Conservation (phyloP, 2,113 vertebrate species). For the Leptodactylus fuscus region DNA sequence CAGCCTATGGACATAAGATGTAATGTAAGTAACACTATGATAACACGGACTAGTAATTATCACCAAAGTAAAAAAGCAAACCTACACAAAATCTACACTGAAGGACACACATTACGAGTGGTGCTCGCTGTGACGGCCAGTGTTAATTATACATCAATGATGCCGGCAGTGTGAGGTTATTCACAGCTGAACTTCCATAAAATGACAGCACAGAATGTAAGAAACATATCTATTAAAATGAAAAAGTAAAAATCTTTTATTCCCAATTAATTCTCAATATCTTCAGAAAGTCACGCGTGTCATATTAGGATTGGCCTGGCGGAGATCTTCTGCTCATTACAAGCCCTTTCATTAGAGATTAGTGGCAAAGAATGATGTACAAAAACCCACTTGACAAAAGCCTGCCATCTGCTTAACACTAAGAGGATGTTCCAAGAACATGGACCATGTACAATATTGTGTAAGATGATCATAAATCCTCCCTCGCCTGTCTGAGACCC, state of each 20-base stretch:
- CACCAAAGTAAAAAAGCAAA: neutral
- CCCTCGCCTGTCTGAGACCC: neutral
- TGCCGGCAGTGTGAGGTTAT: neutral
- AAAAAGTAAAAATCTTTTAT: neutral
- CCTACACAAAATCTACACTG: neutral
- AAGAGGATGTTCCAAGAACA: neutral
- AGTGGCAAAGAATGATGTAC: conserved; percentile 11
- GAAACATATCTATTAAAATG: conserved; percentile 18
- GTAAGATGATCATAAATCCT: neutral
- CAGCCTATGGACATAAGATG: neutral
- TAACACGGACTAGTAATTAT: neutral
- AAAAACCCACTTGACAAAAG: too few relatives aligned
- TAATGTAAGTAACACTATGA: neutral
- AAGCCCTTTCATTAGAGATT: conserved; percentile 38
- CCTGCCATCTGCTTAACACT: neutral
- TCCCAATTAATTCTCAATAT: conserved; percentile 44
- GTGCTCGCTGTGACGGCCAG: neutral
- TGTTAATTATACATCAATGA: conserved; percentile 28
- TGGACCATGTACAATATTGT: neutral
- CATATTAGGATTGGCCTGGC: conserved; percentile 15
- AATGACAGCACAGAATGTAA: neutral
- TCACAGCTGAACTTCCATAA: neutral
- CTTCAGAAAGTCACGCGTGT: conserved; percentile 22
- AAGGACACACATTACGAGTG: neutral
- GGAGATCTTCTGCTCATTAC: conserved; percentile 40